These are phyloP conservation scores for Rotaria macrura DNA, from an alignment of 2,888 invertebrate species.

Conservation along the genomic window DNA sequence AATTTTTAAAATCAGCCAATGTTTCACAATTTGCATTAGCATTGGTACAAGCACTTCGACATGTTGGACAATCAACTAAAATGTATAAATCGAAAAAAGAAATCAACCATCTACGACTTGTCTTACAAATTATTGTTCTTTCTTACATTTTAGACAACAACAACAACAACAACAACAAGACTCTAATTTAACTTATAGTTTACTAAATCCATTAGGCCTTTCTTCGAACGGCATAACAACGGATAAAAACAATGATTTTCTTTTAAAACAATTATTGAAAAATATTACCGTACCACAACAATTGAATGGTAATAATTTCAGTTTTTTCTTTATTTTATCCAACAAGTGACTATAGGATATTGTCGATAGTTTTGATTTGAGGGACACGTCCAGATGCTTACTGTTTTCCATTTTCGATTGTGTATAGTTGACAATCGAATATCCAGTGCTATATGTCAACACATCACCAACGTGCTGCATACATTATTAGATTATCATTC, in stretches of 20 bases:
- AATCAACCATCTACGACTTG: neutral
- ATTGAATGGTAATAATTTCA: neutral
- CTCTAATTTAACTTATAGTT: neutral
- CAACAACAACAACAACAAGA: neutral
- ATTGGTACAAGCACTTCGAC: neutral
- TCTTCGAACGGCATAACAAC: neutral
- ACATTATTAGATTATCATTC: no score
- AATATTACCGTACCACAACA: neutral
- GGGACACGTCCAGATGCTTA: no score
- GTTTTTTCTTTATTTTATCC: no score
- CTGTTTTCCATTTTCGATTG: no score
- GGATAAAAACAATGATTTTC: neutral
- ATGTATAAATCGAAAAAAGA: neutral
- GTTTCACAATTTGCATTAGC: neutral
- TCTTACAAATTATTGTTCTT: neutral
- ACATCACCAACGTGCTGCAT: no score
- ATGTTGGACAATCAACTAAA: constrained; percentile 1
- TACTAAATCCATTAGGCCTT: neutral
- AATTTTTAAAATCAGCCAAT: neutral
- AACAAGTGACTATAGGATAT: no score
- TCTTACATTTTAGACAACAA: neutral
- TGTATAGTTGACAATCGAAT: no score
- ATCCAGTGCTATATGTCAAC: no score
- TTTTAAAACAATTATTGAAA: neutral
- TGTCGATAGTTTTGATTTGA: no score